Conservation (phyloP, 2,888 invertebrate species). For the Drosophila paracracens region DNA sequence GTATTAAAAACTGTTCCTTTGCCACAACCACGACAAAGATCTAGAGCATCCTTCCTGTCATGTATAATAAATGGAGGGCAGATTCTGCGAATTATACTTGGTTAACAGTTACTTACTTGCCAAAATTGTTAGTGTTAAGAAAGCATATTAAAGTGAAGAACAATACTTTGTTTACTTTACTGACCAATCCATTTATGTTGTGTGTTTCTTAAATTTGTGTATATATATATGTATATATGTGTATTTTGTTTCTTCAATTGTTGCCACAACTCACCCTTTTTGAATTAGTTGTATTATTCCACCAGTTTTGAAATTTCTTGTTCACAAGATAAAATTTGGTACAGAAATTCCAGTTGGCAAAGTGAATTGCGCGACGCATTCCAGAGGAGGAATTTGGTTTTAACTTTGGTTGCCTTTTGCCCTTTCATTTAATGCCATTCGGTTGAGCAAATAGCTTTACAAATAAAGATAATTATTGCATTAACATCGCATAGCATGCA, state of each 20-base stretch:
- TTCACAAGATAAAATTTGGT: constrained; percentile 55
- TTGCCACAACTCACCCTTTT: constrained; percentile 13
- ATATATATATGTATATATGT: background rate
- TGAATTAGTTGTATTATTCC: constrained; percentile 52
- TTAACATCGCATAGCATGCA: constrained; percentile 32
- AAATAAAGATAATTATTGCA: constrained; percentile 65
- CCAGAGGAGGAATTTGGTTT: constrained; percentile 53
- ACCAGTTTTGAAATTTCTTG: constrained; percentile 48
- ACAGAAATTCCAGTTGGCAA: constrained; percentile 61
- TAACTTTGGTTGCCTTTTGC: constrained; percentile 54
- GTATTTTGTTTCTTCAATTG: constrained; percentile 29
- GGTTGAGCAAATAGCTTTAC: constrained; percentile 37
- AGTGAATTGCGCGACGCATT: constrained; percentile 68
- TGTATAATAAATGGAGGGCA: background rate
- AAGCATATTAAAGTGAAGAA: background rate
- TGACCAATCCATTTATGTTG: background rate
- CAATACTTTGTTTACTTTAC: background rate
- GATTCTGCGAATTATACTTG: background rate
- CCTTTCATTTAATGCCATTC: constrained; percentile 38
- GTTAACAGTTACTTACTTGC: background rate
- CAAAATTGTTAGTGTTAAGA: background rate
- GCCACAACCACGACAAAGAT: background rate
- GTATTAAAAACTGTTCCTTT: background rate
- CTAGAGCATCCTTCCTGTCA: background rate
- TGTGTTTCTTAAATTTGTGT: constrained; percentile 9